A percentile compares a stretch with the other conserved stretches of the same genome.
Evolutionary conservation across 2,797 vertebrate species (phyloP).

Genomic region (Silurus lanzhouensis): DNA sequence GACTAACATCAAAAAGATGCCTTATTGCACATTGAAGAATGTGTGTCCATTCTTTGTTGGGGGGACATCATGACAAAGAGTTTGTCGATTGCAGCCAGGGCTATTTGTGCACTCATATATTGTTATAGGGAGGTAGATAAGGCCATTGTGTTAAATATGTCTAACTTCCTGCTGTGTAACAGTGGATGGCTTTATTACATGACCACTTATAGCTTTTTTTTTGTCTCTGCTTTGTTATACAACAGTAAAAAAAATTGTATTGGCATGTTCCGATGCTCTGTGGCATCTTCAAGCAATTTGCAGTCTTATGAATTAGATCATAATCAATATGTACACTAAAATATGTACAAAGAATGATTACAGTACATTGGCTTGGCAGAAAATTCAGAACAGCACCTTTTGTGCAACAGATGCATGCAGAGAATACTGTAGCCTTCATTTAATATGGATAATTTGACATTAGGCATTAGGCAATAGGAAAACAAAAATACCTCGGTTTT

Average conservation of each 20-base stretch:
- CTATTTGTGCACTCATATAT: slow-evolving; percentile 17
- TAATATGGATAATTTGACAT: neutral
- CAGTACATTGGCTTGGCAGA: neutral
- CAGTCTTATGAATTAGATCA: slow-evolving; percentile 7
- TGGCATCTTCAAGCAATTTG: neutral
- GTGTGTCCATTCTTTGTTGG: slow-evolving; percentile 3
- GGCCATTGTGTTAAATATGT: slow-evolving; percentile 23
- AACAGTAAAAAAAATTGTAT: slow-evolving; percentile 17
- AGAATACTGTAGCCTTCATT: neutral
- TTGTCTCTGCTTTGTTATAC: slow-evolving; percentile 30
- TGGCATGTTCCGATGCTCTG: neutral
- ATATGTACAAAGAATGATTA: slow-evolving; percentile 5
- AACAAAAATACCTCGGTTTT: neutral
- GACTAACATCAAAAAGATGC: slow-evolving; percentile 4
- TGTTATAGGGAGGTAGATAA: slow-evolving; percentile 44
- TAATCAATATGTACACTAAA: slow-evolving; percentile 3
- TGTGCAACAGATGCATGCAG: neutral
- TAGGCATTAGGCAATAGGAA: neutral
- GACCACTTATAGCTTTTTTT: slow-evolving; percentile 22
- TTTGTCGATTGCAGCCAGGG: slow-evolving; percentile 29
- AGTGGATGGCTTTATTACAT: slow-evolving; percentile 37
- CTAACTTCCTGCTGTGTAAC: slow-evolving; percentile 34
- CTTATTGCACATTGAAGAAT: neutral
- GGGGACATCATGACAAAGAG: slow-evolving; percentile 14
- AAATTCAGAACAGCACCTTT: neutral